A percentile compares a stretch with the other conserved stretches of the same genome.
These are phyloP conservation scores for Choloepus didactylus DNA, from an alignment of 2,797 vertebrate genomes.

Conservation along the genomic window DNA sequence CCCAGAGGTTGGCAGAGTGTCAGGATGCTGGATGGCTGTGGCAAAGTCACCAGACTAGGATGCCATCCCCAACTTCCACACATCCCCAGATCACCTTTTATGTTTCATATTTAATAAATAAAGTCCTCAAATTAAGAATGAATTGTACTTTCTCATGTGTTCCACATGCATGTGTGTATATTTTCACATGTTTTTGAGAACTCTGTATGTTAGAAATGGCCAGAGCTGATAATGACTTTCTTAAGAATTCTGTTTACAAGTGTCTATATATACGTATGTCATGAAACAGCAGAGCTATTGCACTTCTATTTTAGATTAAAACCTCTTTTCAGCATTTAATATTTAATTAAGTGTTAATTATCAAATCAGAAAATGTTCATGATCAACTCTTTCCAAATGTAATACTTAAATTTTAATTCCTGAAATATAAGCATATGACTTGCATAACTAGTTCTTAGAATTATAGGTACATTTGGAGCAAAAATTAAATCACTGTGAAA, in stretches of 20 bases:
- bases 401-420: background rate
- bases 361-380: background rate
- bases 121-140: too few relatives aligned
- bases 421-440: background rate
- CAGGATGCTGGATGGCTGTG: too few relatives aligned
- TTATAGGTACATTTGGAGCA: background rate
- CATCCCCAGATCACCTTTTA: too few relatives aligned
- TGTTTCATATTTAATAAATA: too few relatives aligned
- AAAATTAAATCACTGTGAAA: background rate
- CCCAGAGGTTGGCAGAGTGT: too few relatives aligned
- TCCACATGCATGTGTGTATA: too few relatives aligned
- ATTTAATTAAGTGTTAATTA: background rate
- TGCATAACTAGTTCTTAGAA: background rate
- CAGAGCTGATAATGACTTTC: background rate
- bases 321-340: background rate
- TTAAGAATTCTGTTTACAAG: background rate
- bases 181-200: background rate
- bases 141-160: too few relatives aligned
- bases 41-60: too few relatives aligned
- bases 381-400: background rate
- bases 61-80: too few relatives aligned
- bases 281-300: background rate
- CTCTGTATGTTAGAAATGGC: background rate
- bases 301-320: background rate
- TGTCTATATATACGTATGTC: background rate